These are phyloP conservation scores for Peromyscus aztecus DNA, from an alignment of 2,797 vertebrate species.

Conservation along the genomic window DNA sequence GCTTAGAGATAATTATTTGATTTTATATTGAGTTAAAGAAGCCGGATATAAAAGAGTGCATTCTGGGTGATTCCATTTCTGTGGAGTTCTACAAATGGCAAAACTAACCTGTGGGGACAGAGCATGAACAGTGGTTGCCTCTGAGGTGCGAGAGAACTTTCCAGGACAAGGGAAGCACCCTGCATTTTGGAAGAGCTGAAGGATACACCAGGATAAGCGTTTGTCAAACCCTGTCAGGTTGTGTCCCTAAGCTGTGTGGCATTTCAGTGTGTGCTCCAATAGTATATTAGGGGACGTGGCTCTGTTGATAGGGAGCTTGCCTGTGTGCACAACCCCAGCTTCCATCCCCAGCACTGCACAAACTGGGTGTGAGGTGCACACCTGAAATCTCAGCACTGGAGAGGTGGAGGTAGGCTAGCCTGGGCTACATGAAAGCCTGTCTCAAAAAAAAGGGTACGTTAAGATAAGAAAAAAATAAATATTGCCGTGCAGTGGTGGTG, in stretches of 20 bases:
- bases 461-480: neutral
- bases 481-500: neutral
- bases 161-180: neutral
- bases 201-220: neutral
- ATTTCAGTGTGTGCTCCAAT: neutral
- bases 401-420: neutral
- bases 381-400: neutral
- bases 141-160: neutral
- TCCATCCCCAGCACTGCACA: neutral
- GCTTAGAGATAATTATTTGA: constrained; percentile 63
- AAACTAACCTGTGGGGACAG: neutral
- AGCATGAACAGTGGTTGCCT: neutral
- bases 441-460: neutral
- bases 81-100: neutral
- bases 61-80: constrained; percentile 31
- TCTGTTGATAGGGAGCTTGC: neutral
- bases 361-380: neutral
- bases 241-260: neutral
- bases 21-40: constrained; percentile 62
- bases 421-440: neutral
- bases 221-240: neutral
- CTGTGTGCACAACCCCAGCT: neutral
- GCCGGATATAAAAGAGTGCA: constrained; percentile 4
- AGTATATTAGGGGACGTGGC: too few species aligned
- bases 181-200: neutral